phyloP scores from a whole-genome alignment of 2,888 invertebrate genomes.

The Lepidochitona cinerea region DNA sequence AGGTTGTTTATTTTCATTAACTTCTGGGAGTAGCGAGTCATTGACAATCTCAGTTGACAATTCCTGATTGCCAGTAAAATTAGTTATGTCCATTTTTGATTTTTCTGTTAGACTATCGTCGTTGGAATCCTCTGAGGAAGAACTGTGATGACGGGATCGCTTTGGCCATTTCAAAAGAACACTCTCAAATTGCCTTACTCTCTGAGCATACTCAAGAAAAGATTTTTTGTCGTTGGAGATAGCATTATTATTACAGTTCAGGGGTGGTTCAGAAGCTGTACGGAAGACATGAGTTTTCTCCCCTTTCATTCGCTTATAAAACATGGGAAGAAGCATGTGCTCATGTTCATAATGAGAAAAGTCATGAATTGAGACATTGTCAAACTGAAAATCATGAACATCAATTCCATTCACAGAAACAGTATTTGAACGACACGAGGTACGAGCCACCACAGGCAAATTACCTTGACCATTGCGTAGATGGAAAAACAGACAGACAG shows the following conservation, averaged over 20 bases:
- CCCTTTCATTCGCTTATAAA: conserved; percentile 26
- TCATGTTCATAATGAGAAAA: conserved; percentile 65
- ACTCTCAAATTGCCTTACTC: conserved; percentile 51
- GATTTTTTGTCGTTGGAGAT: conserved; percentile 33
- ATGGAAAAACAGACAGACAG: conserved; percentile 62
- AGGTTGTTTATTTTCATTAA: not conserved
- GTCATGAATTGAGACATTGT: conserved; percentile 66
- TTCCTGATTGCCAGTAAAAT: not conserved
- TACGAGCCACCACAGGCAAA: conserved; percentile 20
- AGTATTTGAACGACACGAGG: conserved; percentile 35
- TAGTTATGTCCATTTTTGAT: not conserved
- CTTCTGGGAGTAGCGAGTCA: not conserved
- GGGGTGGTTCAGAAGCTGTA: not conserved
- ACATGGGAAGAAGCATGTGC: conserved; percentile 53
- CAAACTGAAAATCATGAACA: conserved; percentile 41
- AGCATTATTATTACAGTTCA: not conserved
- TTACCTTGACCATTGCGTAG: conserved; percentile 67
- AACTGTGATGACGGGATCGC: conserved; percentile 58
- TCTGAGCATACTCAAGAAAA: conserved; percentile 57
- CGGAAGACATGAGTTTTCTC: not conserved
- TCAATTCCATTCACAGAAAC: conserved; percentile 67
- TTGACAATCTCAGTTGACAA: not conserved
- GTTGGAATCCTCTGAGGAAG: conserved; percentile 55
- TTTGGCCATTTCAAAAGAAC: conserved; percentile 57
- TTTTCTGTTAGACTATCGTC: conserved; percentile 19